phyloP scores from a whole-genome alignment of 2,113 vertebrate species.

The Oryzias celebensis region DNA sequence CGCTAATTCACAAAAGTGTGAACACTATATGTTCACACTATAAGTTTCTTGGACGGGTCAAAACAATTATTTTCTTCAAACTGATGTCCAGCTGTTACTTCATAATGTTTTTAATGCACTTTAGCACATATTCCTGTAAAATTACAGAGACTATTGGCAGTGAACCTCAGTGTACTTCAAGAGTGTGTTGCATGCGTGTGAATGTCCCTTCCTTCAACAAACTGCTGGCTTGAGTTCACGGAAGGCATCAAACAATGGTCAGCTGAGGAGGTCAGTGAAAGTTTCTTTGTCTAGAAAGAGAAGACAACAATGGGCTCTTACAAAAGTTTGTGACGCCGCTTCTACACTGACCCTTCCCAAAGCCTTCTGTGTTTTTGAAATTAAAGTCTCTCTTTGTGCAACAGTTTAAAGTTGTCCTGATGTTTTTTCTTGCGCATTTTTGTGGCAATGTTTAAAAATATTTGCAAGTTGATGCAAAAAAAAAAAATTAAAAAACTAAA shows the following conservation, averaged over 20 bases:
- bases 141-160: constrained; percentile 24
- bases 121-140: constrained; percentile 39
- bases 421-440: no score
- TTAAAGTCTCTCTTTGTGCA: no score
- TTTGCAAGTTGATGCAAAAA: no score
- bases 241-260: constrained; percentile 57
- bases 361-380: constrained; percentile 13
- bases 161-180: constrained; percentile 11
- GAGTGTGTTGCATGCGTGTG: constrained; percentile 3
- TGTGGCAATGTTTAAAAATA: no score
- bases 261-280: constrained; percentile 51
- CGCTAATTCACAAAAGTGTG: no score
- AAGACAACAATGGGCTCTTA: constrained; percentile 50
- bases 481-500: no score
- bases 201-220: constrained; percentile 33
- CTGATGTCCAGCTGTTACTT: no score
- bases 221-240: constrained; percentile 16
- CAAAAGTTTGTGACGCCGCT: constrained; percentile 27
- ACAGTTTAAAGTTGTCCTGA: no score
- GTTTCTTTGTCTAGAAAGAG: constrained; percentile 48
- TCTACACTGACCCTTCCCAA: neutral
- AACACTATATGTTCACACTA: no score
- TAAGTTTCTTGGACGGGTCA: no score
- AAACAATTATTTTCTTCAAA: no score
- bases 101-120: constrained; percentile 9